Conservation (phyloP, 2,113 vertebrate species). For the Paraplagusia blochii region DNA sequence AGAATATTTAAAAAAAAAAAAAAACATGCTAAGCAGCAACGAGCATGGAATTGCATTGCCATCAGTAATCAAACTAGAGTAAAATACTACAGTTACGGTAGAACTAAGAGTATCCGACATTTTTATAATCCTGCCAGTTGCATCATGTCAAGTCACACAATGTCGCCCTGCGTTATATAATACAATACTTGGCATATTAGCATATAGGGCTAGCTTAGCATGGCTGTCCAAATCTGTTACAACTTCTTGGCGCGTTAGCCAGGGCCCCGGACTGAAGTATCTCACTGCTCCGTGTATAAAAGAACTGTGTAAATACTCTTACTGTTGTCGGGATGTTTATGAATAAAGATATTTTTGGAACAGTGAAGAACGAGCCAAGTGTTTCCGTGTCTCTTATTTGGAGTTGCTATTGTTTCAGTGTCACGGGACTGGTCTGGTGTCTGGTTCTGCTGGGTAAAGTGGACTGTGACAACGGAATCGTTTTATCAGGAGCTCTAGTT, state of each 20-base stretch:
- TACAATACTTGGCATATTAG: slow-evolving; percentile 47
- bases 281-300: slow-evolving; percentile 56
- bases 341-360: slow-evolving; percentile 63
- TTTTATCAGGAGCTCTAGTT: too few relatives aligned
- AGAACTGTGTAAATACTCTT: slow-evolving; percentile 70
- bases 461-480: too few relatives aligned
- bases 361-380: slow-evolving; percentile 13
- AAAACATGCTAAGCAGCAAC: too few relatives aligned
- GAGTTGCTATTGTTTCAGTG: too few relatives aligned
- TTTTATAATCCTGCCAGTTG: slow-evolving; percentile 10
- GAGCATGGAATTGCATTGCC: too few relatives aligned
- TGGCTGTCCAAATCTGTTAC: slow-evolving; percentile 44
- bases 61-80: too few relatives aligned
- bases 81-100: too few relatives aligned
- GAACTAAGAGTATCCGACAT: too few relatives aligned
- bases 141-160: slow-evolving; percentile 8
- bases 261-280: slow-evolving; percentile 56
- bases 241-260: slow-evolving; percentile 35
- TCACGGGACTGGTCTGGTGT: too few relatives aligned
- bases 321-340: slow-evolving; percentile 23
- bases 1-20: too few relatives aligned
- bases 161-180: background rate
- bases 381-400: too few relatives aligned
- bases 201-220: slow-evolving; percentile 47
- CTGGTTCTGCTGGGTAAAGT: too few relatives aligned